Conservation (phyloP, 2,888 invertebrate species). For the Rhagonycha fulva region DNA sequence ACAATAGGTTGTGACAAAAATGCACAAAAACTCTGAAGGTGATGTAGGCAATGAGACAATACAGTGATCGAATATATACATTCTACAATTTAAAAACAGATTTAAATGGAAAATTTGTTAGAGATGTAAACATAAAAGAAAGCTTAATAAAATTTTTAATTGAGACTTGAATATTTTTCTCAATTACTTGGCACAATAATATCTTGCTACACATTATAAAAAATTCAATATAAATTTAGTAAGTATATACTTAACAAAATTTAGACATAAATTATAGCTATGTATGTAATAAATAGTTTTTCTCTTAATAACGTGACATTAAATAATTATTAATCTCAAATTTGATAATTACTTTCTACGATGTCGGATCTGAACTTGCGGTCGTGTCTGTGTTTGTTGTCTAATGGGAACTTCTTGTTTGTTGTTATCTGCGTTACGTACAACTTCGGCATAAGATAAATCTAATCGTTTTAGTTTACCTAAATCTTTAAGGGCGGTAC, state of each 20-base stretch:
- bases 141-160: background rate
- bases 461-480: slow-evolving; percentile 81
- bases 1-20: too few relatives aligned
- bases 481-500: slow-evolving; percentile 81
- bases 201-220: background rate
- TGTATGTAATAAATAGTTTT: background rate
- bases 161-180: background rate
- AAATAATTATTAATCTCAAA: background rate
- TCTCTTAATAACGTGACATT: background rate
- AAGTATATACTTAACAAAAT: background rate
- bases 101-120: background rate
- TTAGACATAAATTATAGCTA: background rate
- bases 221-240: background rate
- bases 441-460: slow-evolving; percentile 83
- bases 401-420: slow-evolving; percentile 29
- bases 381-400: background rate
- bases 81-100: background rate
- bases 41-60: too few relatives aligned
- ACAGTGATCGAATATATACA: background rate
- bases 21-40: too few relatives aligned
- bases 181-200: slow-evolving; percentile 3
- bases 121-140: background rate
- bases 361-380: slow-evolving; percentile 7
- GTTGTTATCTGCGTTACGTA: slow-evolving; percentile 69
- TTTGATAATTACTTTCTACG: slow-evolving; percentile 15